Evolutionary conservation across 1,140 invertebrate species (phyloP).

Genomic region (Philotrypesis tridentata): DNA sequence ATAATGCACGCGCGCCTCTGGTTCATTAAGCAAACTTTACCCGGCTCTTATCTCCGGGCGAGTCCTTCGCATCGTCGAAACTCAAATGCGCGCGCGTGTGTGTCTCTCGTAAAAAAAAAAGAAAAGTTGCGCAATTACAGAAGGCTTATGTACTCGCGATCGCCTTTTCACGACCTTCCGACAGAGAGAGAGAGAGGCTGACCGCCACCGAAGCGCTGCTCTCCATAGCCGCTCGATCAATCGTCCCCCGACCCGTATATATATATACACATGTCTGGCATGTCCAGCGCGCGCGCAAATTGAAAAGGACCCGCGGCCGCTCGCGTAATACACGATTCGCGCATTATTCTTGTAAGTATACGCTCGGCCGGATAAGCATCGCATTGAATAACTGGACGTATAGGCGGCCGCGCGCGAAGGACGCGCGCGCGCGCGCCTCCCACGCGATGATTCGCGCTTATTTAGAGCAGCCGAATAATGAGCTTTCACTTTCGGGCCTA

Average conservation of each 20-base stretch:
- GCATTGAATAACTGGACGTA: neutral
- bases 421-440: slow-evolving; percentile 18
- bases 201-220: too few species aligned
- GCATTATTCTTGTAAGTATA: too few species aligned
- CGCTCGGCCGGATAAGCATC: too few species aligned
- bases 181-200: too few species aligned
- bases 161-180: neutral
- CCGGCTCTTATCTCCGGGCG: neutral
- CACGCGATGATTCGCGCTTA: slow-evolving; percentile 28
- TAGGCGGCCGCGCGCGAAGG: slow-evolving; percentile 11
- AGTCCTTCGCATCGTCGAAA: neutral
- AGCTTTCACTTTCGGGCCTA: slow-evolving; percentile 40
- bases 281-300: neutral
- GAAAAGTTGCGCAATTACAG: neutral
- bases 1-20: too few species aligned
- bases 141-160: too few species aligned
- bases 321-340: too few species aligned
- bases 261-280: too few species aligned
- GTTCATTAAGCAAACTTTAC: neutral
- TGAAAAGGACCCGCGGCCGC: neutral
- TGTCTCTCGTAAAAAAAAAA: neutral
- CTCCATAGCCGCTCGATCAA: too few species aligned
- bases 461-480: slow-evolving; percentile 28
- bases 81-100: neutral
- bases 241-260: too few species aligned